Percentiles rank a stretch among this genome's conserved stretches.
Evolutionary conservation across 2,888 invertebrate species (phyloP).

Genomic region (Cephus spinipes): DNA sequence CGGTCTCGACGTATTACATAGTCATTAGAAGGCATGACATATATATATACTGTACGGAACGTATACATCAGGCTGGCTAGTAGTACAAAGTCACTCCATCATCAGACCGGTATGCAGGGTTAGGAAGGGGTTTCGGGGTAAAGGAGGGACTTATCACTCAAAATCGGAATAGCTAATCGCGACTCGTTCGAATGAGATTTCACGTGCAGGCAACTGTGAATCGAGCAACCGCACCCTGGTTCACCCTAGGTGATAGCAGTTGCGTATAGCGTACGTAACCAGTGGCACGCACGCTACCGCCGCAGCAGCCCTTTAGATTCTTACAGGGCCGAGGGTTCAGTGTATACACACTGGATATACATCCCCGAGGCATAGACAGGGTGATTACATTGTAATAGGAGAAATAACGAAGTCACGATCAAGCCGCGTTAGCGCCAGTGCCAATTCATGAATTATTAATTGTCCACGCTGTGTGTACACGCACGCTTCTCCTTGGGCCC

Average conservation of each 20-base stretch:
- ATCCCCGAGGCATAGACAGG: background rate
- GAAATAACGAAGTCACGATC: conserved; percentile 24
- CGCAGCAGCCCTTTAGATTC: background rate
- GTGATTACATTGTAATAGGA: conserved; percentile 22
- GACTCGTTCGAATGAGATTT: conserved; percentile 37
- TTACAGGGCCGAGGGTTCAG: background rate
- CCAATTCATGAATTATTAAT: conserved; percentile 5
- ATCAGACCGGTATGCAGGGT: conserved; percentile 42
- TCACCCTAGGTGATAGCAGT: background rate
- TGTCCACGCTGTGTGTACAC: background rate
- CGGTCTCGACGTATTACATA: background rate
- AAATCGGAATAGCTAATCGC: conserved; percentile 59
- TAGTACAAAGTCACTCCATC: conserved; percentile 53
- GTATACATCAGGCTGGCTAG: conserved; percentile 13
- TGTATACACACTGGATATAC: background rate
- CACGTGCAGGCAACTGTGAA: background rate
- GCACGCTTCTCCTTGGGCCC: background rate
- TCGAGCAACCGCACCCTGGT: background rate
- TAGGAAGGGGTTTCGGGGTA: conserved; percentile 27
- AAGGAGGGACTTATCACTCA: conserved; percentile 41
- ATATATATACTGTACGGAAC: background rate
- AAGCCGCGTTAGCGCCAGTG: conserved; percentile 1
- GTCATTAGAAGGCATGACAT: background rate
- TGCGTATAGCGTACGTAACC: background rate
- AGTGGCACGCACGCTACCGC: background rate